Percentiles rank a stretch among this genome's conserved stretches.
Evolutionary conservation across 2,113 vertebrate species (phyloP).

Genomic region (Peromyscus californicus): DNA sequence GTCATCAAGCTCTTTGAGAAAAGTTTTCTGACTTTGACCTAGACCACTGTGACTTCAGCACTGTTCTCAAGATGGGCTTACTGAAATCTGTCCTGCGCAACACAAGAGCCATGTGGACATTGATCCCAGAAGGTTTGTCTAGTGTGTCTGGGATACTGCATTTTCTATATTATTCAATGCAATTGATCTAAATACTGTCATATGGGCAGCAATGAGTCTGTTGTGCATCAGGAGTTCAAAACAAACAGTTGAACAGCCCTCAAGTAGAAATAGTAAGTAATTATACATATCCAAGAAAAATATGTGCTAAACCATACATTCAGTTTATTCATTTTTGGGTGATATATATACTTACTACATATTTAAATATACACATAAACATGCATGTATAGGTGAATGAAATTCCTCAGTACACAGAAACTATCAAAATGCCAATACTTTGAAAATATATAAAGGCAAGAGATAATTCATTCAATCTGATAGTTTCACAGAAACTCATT

Average conservation of each 20-base stretch:
- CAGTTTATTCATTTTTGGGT: not conserved
- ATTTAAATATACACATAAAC: not conserved
- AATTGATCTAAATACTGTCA: constrained; percentile 12
- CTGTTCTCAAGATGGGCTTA: too few relatives aligned
- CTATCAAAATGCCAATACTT: not conserved
- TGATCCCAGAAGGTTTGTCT: not conserved
- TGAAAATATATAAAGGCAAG: constrained; percentile 15
- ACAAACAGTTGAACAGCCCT: not conserved
- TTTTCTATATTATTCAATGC: not conserved
- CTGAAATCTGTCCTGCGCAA: not conserved
- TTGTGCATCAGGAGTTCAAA: not conserved
- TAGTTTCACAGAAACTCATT: constrained; percentile 28
- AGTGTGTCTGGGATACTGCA: not conserved
- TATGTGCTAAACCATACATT: not conserved
- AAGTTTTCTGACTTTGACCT: not conserved
- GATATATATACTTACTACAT: not conserved
- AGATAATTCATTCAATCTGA: constrained; percentile 24
- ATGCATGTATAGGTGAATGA: not conserved
- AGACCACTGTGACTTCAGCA: not conserved
- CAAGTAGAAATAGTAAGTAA: constrained; percentile 4
- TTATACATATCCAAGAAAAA: not conserved
- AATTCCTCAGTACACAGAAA: not conserved
- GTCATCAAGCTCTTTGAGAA: not conserved
- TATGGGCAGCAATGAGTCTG: not conserved
- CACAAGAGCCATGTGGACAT: fast-evolving